A percentile compares a stretch with the other conserved stretches of the same genome.
These are phyloP conservation scores for Euclidia mi DNA, from an alignment of 2,888 invertebrate species.

Conservation along the genomic window DNA sequence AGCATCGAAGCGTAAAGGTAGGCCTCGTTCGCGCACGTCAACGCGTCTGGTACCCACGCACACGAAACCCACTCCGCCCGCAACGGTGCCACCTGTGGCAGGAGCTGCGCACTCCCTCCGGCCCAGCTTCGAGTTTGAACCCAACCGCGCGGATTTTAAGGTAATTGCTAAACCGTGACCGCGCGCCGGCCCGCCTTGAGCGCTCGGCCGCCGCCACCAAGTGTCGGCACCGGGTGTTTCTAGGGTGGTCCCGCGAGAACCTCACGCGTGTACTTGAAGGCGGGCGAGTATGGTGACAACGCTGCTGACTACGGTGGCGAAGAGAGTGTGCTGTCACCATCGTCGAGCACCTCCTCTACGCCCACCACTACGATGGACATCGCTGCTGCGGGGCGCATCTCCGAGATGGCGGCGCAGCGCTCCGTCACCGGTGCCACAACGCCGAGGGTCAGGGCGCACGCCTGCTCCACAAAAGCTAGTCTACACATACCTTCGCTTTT, in stretches of 20 bases:
- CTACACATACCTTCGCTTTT: background rate
- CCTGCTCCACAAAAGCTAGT: background rate
- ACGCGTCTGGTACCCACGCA: background rate
- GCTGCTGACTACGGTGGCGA: conserved; percentile 70
- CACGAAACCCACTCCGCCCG: background rate
- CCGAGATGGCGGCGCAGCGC: background rate
- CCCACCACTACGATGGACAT: background rate
- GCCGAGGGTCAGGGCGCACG: background rate
- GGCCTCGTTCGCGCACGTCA: no score
- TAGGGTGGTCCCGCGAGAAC: conserved; percentile 51
- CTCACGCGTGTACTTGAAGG: conserved; percentile 69
- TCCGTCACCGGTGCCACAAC: background rate
- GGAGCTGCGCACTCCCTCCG: background rate
- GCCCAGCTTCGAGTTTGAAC: conserved; percentile 68
- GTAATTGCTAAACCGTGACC: conserved; percentile 47
- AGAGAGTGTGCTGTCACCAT: background rate
- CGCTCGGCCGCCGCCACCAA: conserved; percentile 33
- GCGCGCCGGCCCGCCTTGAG: background rate
- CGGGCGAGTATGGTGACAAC: conserved; percentile 83
- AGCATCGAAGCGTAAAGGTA: no score
- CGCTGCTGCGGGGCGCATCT: background rate
- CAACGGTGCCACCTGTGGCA: background rate
- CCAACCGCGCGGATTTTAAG: conserved; percentile 80
- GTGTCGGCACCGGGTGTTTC: conserved; percentile 48
- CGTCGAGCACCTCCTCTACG: background rate